Base-by-base conservation (phyloP, 2,113 vertebrate species). In the Boulengeromyrus knoepffleri region DNA sequence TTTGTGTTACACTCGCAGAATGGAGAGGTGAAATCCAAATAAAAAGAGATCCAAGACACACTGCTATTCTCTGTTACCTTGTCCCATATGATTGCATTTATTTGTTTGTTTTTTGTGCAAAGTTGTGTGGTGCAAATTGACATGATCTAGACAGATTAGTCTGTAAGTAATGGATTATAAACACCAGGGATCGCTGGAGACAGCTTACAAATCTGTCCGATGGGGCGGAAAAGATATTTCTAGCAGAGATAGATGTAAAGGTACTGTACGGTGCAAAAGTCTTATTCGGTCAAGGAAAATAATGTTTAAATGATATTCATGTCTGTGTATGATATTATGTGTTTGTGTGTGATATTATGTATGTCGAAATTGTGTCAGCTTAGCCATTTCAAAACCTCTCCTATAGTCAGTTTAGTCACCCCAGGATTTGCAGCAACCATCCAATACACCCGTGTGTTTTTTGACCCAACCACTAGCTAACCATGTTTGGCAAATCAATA, bases 101-200 rank as follows among this genome's bases (percentile, higher is more conserved):
- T 52, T 66, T 89, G 92, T 93, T 70, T 42, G 6, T 89, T 89
- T 85, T 90, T 93, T 90, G 91, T 93, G 92, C 92, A 91, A 87
- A 90, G 90, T 87, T 13, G 85, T 53, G 83, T 85, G 88, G 86
- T 84, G 47, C 83, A 74, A 83, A 88, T 91, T 84, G 87, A 91
- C 88, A 88, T 88, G 84, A 92, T 74, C 89, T 52, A 27, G 90
- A 87, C 52, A 93, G 90, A 89, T 86, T 92, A 92, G 93, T 91
- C 92, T 93, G 90, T 91, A 90, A 93, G 95, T 89, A 95, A 95
- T 95, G 91, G 94, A 94, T 95, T 95, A 94, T 94, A 91, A 93
- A 94, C 89, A 93, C 92, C 93, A 92, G 90, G 93, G 93, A 95
- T 95, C 92, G 93, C 92, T 95, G 89, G 91, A 80, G 90, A 47